Conservation (phyloP, 2,888 invertebrate species). For the Auanema freiburgensis region DNA sequence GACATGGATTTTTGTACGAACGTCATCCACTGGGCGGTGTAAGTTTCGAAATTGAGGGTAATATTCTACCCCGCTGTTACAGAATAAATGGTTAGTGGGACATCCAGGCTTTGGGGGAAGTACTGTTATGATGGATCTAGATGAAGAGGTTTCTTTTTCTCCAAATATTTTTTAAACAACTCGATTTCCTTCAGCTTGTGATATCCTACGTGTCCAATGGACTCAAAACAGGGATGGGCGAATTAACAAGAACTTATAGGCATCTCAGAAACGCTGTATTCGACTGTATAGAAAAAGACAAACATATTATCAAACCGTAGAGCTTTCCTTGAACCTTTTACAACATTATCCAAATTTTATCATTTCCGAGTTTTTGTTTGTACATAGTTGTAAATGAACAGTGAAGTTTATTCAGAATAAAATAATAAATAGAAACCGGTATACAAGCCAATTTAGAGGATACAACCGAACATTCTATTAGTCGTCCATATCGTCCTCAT, state of each 20-base stretch:
- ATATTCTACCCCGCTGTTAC: conserved; percentile 20
- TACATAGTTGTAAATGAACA: no score
- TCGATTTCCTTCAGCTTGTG: conserved; percentile 37
- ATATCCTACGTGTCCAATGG: conserved; percentile 62
- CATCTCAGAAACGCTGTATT: conserved; percentile 55
- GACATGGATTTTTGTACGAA: conserved; percentile 62
- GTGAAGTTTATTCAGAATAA: no score
- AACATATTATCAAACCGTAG: conserved; percentile 11
- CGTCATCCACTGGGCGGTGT: conserved; percentile 56
- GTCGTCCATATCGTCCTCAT: conserved; percentile 61
- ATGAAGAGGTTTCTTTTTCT: conserved; percentile 47
- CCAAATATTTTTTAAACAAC: neutral
- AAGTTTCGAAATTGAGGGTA: conserved; percentile 1
- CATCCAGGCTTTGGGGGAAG: conserved; percentile 61
- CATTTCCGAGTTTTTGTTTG: no score
- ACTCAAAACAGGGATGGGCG: conserved; percentile 62
- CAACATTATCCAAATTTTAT: no score
- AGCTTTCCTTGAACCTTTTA: neutral
- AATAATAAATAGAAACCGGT: conserved; percentile 4
- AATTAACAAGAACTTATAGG: conserved; percentile 59
- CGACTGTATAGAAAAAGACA: conserved; percentile 47
- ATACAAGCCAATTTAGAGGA: neutral
- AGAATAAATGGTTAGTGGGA: conserved; percentile 57
- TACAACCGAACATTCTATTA: conserved; percentile 6
- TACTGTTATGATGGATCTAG: conserved; percentile 61